Evolutionary conservation across 2,797 vertebrate species (phyloP), one percentile per base, ranked within the genome.

Genomic region (Darevskia mixta): DNA sequence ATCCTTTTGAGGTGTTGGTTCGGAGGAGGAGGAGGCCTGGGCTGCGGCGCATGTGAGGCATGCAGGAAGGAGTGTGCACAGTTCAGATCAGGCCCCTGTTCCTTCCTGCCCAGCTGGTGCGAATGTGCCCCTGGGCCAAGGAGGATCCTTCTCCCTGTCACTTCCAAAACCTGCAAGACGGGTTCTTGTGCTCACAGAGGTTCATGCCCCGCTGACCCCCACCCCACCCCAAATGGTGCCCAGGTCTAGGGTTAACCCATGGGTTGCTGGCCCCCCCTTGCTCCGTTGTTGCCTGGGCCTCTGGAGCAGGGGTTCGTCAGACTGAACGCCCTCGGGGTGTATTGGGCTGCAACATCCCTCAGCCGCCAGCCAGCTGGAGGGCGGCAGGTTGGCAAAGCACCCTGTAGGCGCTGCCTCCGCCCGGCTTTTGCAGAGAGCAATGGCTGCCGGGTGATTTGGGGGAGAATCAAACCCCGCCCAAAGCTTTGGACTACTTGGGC

Each of bases 91-190:
- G 61, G 61, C 32, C 79, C 41, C 18, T 61, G 32, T 66, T 27
- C n/a, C 66, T 64, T 11, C 35, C 23, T 85, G 87, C 20, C 82
- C 87, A 84, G 67, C 76, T 79, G 76, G 20, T 61, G 75, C 10
- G 1, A 61, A 71, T 15, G 35, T 32, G 76, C 82, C 82, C 35
- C 9, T 8, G 49, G 77, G 73, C 58, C 11, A 4, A 29, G 81
- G 67, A 43, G 82, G 67, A 3, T 2, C 76, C 49, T 35, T 41
- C 5, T 3, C 15, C 20, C 66, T 9, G 66, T 4, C 79, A n/a
- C 67, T 15, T 11, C 69, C 38, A 13, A 32, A 88, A 86, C 38
- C 66, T 23, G 87, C 76, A 72, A 2, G 23, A 55, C 49, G 43
- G 55, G 67, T 79, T 79, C 66, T 67, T 35, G 10, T 1, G 5